Evolutionary conservation across 2,113 vertebrate genomes (phyloP).

Genomic region (Sylvia atricapilla): DNA sequence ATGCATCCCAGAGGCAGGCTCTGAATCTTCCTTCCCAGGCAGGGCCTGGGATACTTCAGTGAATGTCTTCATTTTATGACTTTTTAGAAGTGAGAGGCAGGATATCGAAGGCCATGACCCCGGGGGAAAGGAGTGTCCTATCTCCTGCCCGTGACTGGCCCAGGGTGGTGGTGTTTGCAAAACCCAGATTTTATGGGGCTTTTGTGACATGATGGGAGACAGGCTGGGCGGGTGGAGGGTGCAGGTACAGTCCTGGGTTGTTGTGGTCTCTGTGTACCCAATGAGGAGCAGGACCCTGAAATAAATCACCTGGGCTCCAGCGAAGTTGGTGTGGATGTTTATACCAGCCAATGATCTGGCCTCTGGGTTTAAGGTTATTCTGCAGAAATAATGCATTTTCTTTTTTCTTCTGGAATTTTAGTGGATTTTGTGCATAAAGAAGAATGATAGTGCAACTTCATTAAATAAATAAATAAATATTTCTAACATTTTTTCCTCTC

Average conservation of each 20-base stretch:
- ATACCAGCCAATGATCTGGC: not conserved
- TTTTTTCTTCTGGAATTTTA: not conserved
- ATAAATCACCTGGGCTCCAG: not conserved
- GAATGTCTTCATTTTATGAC: slow-evolving; percentile 19
- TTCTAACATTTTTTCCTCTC: not conserved
- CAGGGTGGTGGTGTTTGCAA: slow-evolving; percentile 37
- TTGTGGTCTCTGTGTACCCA: not conserved
- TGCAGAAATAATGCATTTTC: not conserved
- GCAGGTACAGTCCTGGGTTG: not conserved
- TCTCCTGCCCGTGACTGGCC: slow-evolving; percentile 16
- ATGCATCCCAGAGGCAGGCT: not conserved
- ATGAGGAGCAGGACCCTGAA: not conserved
- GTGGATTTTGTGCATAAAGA: not conserved
- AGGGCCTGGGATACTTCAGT: not conserved
- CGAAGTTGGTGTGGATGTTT: not conserved
- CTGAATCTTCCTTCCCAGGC: not conserved
- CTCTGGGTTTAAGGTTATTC: not conserved
- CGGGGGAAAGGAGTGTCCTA: not conserved
- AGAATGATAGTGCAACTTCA: not conserved
- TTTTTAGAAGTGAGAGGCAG: slow-evolving; percentile 23
- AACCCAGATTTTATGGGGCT: slow-evolving; percentile 46
- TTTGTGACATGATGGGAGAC: slow-evolving; percentile 17
- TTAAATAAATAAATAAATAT: not conserved
- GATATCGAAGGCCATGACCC: slow-evolving; percentile 22
- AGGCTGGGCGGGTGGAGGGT: not conserved